A percentile compares a stretch with the other conserved stretches of the same genome.
Evolutionary conservation across 2,888 invertebrate genomes (phyloP).

Genomic region (Aphodius granarius): DNA sequence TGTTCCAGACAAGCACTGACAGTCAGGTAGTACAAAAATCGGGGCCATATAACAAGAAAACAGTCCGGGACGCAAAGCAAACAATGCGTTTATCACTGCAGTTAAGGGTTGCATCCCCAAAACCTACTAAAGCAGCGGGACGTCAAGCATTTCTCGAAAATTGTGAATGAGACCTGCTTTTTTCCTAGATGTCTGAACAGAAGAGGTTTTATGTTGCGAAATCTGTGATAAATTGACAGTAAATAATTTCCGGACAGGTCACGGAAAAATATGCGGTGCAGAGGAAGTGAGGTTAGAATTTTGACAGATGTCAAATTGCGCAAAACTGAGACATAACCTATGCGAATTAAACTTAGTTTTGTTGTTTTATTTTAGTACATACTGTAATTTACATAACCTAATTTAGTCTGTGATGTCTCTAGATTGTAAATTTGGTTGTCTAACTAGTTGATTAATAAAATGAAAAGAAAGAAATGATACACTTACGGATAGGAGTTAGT

Average conservation of each 20-base stretch:
- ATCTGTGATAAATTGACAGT: background rate
- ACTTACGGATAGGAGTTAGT: background rate
- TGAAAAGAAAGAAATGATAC: background rate
- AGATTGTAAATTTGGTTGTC: too few relatives aligned
- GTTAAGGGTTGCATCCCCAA: background rate
- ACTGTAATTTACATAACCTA: background rate
- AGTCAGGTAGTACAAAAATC: background rate
- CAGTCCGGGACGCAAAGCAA: background rate
- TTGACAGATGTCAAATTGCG: background rate
- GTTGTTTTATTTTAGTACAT: too few relatives aligned
- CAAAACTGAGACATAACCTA: too few relatives aligned
- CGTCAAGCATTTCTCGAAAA: background rate
- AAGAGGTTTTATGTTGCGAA: background rate
- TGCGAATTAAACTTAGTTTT: too few relatives aligned
- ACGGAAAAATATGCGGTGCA: background rate
- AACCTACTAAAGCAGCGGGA: background rate
- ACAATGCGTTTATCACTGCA: background rate
- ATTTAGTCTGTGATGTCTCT: too few relatives aligned
- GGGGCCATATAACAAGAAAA: background rate
- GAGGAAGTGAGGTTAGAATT: background rate
- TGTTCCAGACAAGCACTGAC: background rate
- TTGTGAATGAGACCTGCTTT: background rate
- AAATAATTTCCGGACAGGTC: background rate
- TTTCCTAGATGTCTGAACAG: background rate
- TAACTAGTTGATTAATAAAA: background rate